phyloP scores from a whole-genome alignment of 2,888 invertebrate species.

The Cerastis rubricosa region DNA sequence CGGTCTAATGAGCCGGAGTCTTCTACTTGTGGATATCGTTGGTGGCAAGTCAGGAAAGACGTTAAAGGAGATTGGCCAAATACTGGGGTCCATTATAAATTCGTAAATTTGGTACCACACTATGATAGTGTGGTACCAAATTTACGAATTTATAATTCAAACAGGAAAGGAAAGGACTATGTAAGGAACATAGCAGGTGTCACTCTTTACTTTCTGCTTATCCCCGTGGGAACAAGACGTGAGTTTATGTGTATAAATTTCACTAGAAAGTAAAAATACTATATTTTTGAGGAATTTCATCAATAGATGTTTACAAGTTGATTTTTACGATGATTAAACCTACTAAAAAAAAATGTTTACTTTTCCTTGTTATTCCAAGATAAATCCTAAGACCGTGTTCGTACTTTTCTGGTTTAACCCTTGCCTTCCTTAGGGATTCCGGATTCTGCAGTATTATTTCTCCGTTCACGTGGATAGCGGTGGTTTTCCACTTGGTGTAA shows the following conservation, averaged over 20 bases:
- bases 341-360: background rate
- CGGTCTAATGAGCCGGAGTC: background rate
- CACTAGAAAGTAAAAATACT: background rate
- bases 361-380: background rate
- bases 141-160: too few species aligned
- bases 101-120: too few species aligned
- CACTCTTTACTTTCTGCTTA: background rate
- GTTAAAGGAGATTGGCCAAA: background rate
- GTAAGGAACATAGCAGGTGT: background rate
- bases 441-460: slow-evolving; percentile 29
- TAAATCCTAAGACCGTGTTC: background rate
- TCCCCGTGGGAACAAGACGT: background rate
- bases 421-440: slow-evolving; percentile 15
- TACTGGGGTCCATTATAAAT: too few species aligned
- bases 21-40: background rate
- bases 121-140: background rate
- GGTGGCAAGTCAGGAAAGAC: background rate
- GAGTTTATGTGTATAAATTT: background rate
- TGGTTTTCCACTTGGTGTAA: slow-evolving; percentile 51
- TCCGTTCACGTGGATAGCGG: slow-evolving; percentile 17
- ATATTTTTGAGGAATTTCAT: background rate
- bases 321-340: background rate
- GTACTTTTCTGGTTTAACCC: slow-evolving; percentile 11
- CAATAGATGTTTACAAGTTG: background rate
- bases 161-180: background rate